phyloP scores from a whole-genome alignment of 2,888 invertebrate genomes.

The Lasioglossum pauxillum region DNA sequence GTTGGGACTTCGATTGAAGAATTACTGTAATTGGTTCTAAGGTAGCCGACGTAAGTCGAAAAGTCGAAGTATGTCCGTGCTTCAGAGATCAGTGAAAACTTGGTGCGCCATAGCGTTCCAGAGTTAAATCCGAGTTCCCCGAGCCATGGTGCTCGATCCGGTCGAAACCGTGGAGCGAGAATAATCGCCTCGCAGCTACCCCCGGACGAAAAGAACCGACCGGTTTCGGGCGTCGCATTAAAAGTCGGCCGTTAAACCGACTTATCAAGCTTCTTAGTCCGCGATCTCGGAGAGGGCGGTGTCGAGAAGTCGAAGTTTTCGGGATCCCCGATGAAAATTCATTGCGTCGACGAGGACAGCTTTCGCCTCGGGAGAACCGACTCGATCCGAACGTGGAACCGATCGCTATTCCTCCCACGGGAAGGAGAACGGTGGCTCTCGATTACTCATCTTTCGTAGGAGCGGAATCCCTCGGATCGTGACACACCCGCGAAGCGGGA shows the following conservation, averaged over 20 bases:
- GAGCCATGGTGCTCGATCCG: neutral
- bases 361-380: constrained; percentile 28
- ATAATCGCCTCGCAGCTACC: constrained; percentile 19
- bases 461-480: constrained; percentile 56
- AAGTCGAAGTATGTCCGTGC: neutral
- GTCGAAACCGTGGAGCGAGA: neutral
- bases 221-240: neutral
- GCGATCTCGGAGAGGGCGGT: neutral
- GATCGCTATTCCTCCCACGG: constrained; percentile 65
- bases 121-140: neutral
- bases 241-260: constrained; percentile 42
- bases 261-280: constrained; percentile 18
- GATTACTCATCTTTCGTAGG: constrained; percentile 70
- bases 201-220: neutral
- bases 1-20: too few species aligned
- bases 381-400: constrained; percentile 23
- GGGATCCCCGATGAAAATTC: constrained; percentile 59
- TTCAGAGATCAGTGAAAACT: neutral
- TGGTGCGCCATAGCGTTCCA: neutral
- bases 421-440: constrained; percentile 41
- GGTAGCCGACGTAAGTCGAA: neutral
- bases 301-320: constrained; percentile 21
- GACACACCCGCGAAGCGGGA: constrained; percentile 40
- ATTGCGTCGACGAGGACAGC: constrained; percentile 5
- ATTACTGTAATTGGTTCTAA: neutral